Evolutionary conservation across 2,888 invertebrate species (phyloP), one percentile per base, ranked within the genome.

Genomic region (Tachystola acroxantha): DNA sequence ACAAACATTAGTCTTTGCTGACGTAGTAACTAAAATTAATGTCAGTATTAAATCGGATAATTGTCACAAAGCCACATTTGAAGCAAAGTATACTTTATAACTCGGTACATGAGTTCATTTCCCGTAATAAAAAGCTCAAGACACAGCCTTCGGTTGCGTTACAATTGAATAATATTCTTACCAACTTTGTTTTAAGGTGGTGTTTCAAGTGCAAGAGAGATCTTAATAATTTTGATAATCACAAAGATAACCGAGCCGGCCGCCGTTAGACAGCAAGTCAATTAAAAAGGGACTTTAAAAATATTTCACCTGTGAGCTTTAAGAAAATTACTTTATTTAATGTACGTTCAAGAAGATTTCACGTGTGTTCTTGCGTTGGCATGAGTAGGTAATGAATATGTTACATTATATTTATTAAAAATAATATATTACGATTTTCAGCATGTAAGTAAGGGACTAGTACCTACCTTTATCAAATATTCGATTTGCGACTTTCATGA

Each of bases 231-330:
- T 44, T 51, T 50, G 50, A 53, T 56, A 47, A 50, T 55, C 45
- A 48, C 48, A 39, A 32, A 49, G 54, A 58, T 58, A 56, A 56
- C 40, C 39, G 22, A 16, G 37, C 37, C 32, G 37, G 37, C 32
- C 36, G 42, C 50, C 49, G 51, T 55, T 55, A 55, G 53, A 49
- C 43, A 42, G 42, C 35, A 33, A 37, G 49, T 53, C 53, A 55
- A 57, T 58, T 58, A 52, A 52, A 47, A 42, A 38, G 38, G 42
- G 42, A 47, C 53, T 48, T 56, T 55, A 48, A 53, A 51, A 44
- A 50, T 53, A 50, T 52, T 50, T 50, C 50, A 53, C 48, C 53
- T 53, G 53, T 43, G 45, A 39, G 27, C 42, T 45, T 50, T 43
- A 40, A 39, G 40, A 39, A 46, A 53, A 53, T 50, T 45, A 46